These are phyloP conservation scores for Proisotoma minuta DNA, from an alignment of 2,888 invertebrate genomes.

Conservation along the genomic window DNA sequence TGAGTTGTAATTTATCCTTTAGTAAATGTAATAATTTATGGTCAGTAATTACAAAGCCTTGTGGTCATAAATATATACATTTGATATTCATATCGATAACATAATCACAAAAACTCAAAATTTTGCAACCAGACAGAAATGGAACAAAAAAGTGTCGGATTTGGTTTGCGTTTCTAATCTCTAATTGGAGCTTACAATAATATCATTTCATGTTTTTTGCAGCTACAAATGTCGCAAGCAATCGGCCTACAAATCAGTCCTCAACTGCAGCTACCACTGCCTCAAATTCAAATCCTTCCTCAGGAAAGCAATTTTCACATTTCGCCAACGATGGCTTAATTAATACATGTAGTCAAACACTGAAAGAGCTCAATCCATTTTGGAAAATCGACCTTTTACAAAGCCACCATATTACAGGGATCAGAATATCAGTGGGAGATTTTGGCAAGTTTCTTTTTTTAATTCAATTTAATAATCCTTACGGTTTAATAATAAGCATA, in stretches of 20 bases:
- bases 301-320: conserved; percentile 72
- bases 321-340: conserved; percentile 85
- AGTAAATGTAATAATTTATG: neutral
- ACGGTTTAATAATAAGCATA: neutral
- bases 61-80: too few species aligned
- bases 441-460: neutral
- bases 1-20: neutral
- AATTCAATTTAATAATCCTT: conserved; percentile 14
- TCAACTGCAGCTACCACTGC: conserved; percentile 59
- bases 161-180: neutral
- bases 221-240: conserved; percentile 78
- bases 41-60: neutral
- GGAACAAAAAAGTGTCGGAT: too few species aligned
- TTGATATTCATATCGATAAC: too few species aligned
- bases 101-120: neutral
- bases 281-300: conserved; percentile 54
- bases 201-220: conserved; percentile 47
- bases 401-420: conserved; percentile 77
- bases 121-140: neutral
- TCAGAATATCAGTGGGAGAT: conserved; percentile 77
- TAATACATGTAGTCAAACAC: conserved; percentile 79
- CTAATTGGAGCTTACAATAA: neutral
- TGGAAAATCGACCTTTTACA: conserved; percentile 84
- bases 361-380: conserved; percentile 81
- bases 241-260: conserved; percentile 86